Evolutionary conservation across 2,797 vertebrate genomes (phyloP), one percentile per base, ranked within the genome.

Genomic region (Allobates femoralis): DNA sequence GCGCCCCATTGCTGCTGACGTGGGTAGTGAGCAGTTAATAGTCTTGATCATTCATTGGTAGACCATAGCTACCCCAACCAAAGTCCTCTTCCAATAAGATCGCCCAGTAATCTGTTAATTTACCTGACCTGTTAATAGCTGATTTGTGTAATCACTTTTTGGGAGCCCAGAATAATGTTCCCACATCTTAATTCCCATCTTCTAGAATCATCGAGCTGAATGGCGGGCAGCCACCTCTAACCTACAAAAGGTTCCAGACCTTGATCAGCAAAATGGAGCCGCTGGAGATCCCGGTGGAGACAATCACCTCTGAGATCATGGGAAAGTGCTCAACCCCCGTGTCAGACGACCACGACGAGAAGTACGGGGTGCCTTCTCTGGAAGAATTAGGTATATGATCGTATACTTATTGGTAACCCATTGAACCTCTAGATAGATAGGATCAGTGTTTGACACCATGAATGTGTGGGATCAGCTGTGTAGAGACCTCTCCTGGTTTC

Each of bases 171-270:
- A 5, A 7, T 64, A 34, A 32, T 30, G 10, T 67, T 67, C 19
- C 18, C 60, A 28, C 5, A 15, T 50, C 12, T n/a, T 50, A 4
- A 1, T 71, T 71, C 14, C 0, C 30, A 1, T 66, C 88, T 79
- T 71, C 46, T 87, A 99, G 98, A 94, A 98, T 99, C 92, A 99
- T 99, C 91, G 97, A 99, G 92, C 88, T 97, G 83, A 99, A 99
- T 79, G 97, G 97, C 76, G 97, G 98, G 19, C 98, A 98, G 87
- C 97, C 98, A 0, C 98, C 98, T 89, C 96, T 99, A 88, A 99
- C 98, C 58, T 99, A 99, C 90, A 99, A 99, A 92, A 93, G 97
- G 88, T 99, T 99, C 92, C 98, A 99, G 94, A 97, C 96, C 37
- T 93, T 99, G 0, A 98, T 99, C 92, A 99, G 97, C 86, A 96